Base-by-base conservation (phyloP, 2,888 invertebrate species). In the Scelioninae gen. 2 region DNA sequence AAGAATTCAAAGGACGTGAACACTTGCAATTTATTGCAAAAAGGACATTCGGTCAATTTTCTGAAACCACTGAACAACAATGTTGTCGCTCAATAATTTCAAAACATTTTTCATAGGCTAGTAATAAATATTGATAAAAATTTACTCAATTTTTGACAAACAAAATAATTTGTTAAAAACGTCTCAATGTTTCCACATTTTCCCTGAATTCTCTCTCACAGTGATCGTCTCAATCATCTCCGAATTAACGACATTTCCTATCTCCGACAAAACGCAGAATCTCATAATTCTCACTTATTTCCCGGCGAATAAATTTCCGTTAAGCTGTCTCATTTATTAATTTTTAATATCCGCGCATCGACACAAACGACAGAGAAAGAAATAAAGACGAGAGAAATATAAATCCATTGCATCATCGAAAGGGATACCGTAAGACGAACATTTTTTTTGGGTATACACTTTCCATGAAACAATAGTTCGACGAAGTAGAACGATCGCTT, bases 401-500 rank as follows among this genome's bases (percentile, higher is more conserved):
- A 61, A 55, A 18, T n/a, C 10, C 2, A 50, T 41, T 35, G 60
- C 35, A 5, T 45, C 45, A 41, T 46, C n/a, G 35, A 57, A 71
- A 50, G 39, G 13, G 31, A 43, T 10, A 45, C 13, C 7, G 15
- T 22, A 41, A 41, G 13, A 45, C 25, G 33, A n/a, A 18, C n/a
- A n/a, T n/a, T n/a, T n/a, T 19, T 55, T 46, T 19, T 13, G 19
- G 15, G 43, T 37, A 13, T 25, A 15, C 28, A 45, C 46, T 61
- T 61, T 61, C 16, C 13, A 35, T 13, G 35, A 65, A 55, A 61
- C 61, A 58, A 63, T 53, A 35, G 10, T 45, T 28, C 31, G 57
- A 52, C 53, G 37, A 67, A 65, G 55, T 45, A 60, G 50, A 74
- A 71, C 76, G 74, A 77, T 75, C 76, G 73, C 72, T 78, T 73